phyloP scores from a whole-genome alignment of 2,888 invertebrate species.

The Nebria brevicollis region DNA sequence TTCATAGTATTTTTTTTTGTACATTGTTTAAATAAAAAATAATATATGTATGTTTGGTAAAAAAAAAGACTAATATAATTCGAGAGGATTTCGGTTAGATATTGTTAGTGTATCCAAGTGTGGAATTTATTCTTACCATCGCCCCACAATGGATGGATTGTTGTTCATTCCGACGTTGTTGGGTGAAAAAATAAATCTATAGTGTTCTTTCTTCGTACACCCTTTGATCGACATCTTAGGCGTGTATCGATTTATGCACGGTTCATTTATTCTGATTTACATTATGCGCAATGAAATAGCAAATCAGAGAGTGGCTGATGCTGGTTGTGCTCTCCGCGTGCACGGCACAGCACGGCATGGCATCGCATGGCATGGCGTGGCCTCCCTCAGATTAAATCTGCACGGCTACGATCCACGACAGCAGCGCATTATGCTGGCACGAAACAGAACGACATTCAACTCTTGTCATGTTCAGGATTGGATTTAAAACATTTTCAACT shows the following conservation, averaged over 20 bases:
- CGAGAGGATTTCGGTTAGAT: neutral
- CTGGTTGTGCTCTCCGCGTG: constrained; percentile 9
- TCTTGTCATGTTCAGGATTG: neutral
- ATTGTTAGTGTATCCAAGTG: neutral
- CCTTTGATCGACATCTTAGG: constrained; percentile 17
- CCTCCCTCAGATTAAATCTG: constrained; percentile 17
- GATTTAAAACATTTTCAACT: neutral
- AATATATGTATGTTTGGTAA: too few species aligned
- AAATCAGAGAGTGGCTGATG: constrained; percentile 1
- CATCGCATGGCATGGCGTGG: too few species aligned
- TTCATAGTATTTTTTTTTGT: too few species aligned
- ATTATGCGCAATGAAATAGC: constrained; percentile 28
- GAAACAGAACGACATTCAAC: neutral
- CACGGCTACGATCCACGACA: constrained; percentile 15
- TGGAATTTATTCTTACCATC: neutral
- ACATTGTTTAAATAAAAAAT: too few species aligned
- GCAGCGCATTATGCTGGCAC: constrained; percentile 8
- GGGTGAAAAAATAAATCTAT: neutral
- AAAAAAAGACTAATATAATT: too few species aligned
- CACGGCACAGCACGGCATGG: neutral
- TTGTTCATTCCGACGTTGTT: neutral
- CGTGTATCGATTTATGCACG: constrained; percentile 20
- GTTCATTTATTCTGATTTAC: constrained; percentile 29
- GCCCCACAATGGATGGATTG: neutral
- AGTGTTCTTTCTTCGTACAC: constrained; percentile 2